Evolutionary conservation across 2,113 vertebrate genomes (phyloP).

Genomic region (Mesocricetus auratus): DNA sequence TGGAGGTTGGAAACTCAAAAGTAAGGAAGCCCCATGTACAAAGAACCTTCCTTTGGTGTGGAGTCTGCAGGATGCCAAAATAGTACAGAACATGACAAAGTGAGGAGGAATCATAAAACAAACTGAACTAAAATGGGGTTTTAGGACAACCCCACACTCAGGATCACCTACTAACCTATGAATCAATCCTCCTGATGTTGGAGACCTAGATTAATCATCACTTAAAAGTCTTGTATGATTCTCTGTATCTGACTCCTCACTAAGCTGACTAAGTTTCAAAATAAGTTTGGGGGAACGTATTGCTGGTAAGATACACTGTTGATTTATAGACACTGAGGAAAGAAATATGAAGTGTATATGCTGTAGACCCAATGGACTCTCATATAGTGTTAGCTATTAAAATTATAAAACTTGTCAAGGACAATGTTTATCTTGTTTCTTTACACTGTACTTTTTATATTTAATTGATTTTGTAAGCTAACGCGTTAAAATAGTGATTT

Average conservation of each 20-base stretch:
- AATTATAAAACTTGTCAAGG: not conserved
- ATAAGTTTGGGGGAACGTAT: not conserved
- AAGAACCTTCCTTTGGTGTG: not conserved
- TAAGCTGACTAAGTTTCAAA: not conserved
- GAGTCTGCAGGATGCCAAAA: not conserved
- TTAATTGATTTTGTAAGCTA: constrained; percentile 42
- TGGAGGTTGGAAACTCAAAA: not conserved
- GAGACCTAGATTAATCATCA: not conserved
- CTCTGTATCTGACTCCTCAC: not conserved
- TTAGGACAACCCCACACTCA: not conserved
- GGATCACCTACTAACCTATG: not conserved
- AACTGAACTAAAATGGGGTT: not conserved
- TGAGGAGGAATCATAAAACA: not conserved
- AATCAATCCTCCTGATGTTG: not conserved
- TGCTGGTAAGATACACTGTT: not conserved
- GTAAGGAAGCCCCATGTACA: not conserved
- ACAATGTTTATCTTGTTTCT: not conserved
- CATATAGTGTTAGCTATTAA: constrained; percentile 13
- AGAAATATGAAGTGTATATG: not conserved
- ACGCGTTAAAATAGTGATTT: not conserved
- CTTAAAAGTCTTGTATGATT: not conserved
- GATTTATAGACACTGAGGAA: not conserved
- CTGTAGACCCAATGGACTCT: not conserved
- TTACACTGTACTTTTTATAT: not conserved
- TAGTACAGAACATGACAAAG: not conserved